phyloP scores from a whole-genome alignment of 2,113 vertebrate species.

The human (Homo sapiens) region GRCh38 chr17:76740501-76741000 shows the following conservation, averaged over 20 bases:
- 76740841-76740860: background rate
- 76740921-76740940: background rate
- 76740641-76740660: background rate
- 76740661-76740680: background rate
- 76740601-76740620: background rate
- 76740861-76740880: background rate
- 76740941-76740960: constrained; percentile 86
- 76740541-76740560: background rate
- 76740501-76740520: background rate
- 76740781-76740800: background rate
- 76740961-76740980: constrained; percentile 98
- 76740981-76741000: constrained; percentile 95
- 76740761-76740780: background rate
- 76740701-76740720: background rate
- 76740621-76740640: background rate
- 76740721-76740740: background rate
- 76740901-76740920: background rate
- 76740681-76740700: background rate
- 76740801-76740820: background rate
- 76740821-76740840: background rate
- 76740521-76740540: background rate
- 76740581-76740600: background rate
- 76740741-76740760: background rate
- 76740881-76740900: background rate
- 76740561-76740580: background rate